These are phyloP conservation scores for Pristionchus entomophagus DNA, from an alignment of 2,888 invertebrate genomes.

Conservation along the genomic window DNA sequence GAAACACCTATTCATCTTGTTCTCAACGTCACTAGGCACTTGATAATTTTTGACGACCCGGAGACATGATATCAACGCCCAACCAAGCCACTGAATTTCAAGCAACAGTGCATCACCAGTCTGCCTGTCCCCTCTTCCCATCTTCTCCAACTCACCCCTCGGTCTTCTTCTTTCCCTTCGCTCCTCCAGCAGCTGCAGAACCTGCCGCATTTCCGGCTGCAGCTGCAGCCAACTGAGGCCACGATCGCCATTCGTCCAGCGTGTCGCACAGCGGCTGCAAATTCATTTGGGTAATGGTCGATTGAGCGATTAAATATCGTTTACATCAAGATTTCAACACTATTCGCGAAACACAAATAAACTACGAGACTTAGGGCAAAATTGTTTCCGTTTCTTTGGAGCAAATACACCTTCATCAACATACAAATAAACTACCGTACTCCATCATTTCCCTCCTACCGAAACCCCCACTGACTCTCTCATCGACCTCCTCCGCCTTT, in stretches of 20 bases:
- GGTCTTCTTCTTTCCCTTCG: background rate
- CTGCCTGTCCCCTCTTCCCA: too few species aligned
- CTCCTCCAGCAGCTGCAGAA: conserved; percentile 48
- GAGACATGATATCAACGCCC: too few species aligned
- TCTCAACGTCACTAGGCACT: too few species aligned
- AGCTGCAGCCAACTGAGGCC: background rate
- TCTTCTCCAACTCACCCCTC: conserved; percentile 17
- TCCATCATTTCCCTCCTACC: background rate
- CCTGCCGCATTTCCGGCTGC: background rate
- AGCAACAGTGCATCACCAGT: too few species aligned
- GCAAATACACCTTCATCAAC: too few species aligned
- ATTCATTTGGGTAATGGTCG: background rate
- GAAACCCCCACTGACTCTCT: conserved; percentile 47
- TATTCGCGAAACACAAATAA: background rate
- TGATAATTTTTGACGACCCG: too few species aligned
- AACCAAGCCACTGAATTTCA: too few species aligned
- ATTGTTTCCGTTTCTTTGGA: too few species aligned
- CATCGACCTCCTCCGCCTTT: conserved; percentile 55
- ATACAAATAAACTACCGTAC: background rate
- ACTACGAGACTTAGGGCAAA: too few species aligned
- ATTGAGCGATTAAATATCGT: background rate
- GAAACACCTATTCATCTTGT: too few species aligned
- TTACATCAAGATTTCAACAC: background rate
- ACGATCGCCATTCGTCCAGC: conserved; percentile 56
- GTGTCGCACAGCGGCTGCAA: conserved; percentile 57